phyloP scores from a whole-genome alignment of 2,888 invertebrate species.

The Himalopsyche kuldschensis region DNA sequence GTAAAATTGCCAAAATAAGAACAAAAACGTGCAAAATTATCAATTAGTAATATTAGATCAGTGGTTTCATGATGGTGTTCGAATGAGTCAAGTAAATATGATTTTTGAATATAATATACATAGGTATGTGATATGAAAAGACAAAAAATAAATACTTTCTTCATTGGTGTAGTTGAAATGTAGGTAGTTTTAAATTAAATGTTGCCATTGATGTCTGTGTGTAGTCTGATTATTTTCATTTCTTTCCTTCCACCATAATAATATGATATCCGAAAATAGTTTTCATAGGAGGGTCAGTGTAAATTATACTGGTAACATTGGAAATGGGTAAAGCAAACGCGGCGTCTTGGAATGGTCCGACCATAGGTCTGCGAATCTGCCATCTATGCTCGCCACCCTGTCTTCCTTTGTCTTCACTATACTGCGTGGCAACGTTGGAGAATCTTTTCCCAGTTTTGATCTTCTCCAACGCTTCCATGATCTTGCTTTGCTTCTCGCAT shows the following conservation, averaged over 20 bases:
- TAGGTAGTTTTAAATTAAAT: no score
- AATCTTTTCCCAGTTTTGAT: conserved; percentile 94
- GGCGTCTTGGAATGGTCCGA: conserved; percentile 96
- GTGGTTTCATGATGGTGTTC: no score
- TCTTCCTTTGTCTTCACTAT: conserved; percentile 97
- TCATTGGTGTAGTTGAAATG: not conserved
- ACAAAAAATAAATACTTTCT: no score
- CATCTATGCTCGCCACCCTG: conserved; percentile 97
- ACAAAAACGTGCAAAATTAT: no score
- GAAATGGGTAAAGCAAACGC: conserved; percentile 95
- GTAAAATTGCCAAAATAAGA: no score
- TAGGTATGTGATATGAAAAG: no score
- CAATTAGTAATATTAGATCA: no score
- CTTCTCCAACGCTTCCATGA: conserved; percentile 95
- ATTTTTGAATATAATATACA: no score
- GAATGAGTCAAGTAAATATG: not conserved
- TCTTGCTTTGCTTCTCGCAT: conserved; percentile 98
- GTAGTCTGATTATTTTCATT: conserved; percentile 56
- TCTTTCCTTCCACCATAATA: conserved; percentile 99
- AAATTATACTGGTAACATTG: conserved; percentile 81
- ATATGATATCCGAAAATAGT: conserved; percentile 99
- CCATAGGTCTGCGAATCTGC: conserved; percentile 99
- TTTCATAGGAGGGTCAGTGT: conserved; percentile 97
- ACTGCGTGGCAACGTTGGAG: conserved; percentile 93
- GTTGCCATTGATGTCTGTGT: no score